Conservation (phyloP, 2,113 vertebrate species). For the Oryzias celebensis region DNA sequence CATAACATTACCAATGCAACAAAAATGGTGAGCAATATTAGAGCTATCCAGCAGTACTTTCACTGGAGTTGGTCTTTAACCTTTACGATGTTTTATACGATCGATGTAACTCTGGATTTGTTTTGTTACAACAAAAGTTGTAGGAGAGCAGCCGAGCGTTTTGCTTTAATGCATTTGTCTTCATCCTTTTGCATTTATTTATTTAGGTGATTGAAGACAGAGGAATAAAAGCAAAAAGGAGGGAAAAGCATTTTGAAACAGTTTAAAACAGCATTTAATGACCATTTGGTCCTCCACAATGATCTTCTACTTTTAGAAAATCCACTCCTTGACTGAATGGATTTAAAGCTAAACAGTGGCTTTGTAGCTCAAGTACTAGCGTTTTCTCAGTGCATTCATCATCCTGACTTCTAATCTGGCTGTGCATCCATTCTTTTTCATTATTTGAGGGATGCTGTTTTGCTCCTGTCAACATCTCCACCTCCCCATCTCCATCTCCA, state of each 20-base stretch:
- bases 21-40: no score
- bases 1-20: no score
- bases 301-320: constrained; percentile 12
- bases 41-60: no score
- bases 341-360: background rate
- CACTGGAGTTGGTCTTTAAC: no score
- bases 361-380: background rate
- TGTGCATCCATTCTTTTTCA: constrained; percentile 26
- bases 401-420: constrained; percentile 11
- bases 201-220: background rate
- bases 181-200: constrained; percentile 47
- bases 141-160: constrained; percentile 43
- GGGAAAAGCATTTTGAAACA: background rate
- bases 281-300: constrained; percentile 8
- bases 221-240: background rate
- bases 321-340: constrained; percentile 2
- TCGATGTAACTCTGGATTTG: no score
- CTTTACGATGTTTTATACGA: no score
- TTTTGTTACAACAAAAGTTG: constrained; percentile 1
- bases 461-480: constrained; percentile 20
- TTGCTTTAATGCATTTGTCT: constrained; percentile 48
- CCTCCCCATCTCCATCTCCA: background rate
- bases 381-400: constrained; percentile 33
- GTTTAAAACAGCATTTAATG: background rate
- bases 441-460: constrained; percentile 29